Conservation (phyloP, 2,888 invertebrate genomes). For the Limnephilus marmoratus region DNA sequence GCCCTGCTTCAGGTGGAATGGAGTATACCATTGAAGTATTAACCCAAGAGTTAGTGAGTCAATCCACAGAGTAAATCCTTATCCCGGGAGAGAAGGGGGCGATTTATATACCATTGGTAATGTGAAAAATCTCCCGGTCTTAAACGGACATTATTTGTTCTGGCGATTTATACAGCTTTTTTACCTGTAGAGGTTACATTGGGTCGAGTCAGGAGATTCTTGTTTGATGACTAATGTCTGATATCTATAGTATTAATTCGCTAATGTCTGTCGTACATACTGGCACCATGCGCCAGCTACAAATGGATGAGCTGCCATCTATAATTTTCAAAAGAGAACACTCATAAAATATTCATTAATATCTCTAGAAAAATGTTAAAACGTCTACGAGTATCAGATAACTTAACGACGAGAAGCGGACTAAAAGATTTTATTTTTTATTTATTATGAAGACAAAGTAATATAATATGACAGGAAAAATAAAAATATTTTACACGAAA, state of each 20-base stretch:
- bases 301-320: too few species aligned
- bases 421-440: background rate
- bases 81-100: slow-evolving; percentile 26
- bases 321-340: too few species aligned
- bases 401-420: background rate
- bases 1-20: slow-evolving; percentile 7
- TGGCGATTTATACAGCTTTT: slow-evolving; percentile 39
- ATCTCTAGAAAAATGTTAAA: background rate
- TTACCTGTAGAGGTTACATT: background rate
- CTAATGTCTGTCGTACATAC: too few species aligned
- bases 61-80: slow-evolving; percentile 39
- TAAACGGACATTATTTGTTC: slow-evolving; percentile 50
- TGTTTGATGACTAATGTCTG: background rate
- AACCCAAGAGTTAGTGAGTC: slow-evolving; percentile 26
- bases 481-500: too few species aligned
- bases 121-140: slow-evolving; percentile 44
- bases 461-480: too few species aligned
- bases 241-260: background rate
- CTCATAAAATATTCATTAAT: too few species aligned
- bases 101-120: slow-evolving; percentile 41
- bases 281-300: too few species aligned
- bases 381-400: background rate
- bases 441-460: too few species aligned
- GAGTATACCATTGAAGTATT: slow-evolving; percentile 9
- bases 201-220: slow-evolving; percentile 22